Evolutionary conservation across 2,888 invertebrate genomes (phyloP).

Genomic region (Drosophila ezoana): DNA sequence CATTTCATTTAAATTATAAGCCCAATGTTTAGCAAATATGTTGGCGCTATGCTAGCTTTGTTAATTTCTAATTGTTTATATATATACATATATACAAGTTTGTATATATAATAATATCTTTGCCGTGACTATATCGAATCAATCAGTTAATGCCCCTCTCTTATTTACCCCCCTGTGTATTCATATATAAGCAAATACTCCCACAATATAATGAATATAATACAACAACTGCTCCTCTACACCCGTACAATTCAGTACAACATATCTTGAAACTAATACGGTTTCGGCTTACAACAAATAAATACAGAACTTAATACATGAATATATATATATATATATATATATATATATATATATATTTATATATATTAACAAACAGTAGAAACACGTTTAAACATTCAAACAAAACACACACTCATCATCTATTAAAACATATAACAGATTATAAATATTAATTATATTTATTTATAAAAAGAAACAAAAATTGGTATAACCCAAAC

Average conservation of each 20-base stretch:
- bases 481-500: conserved; percentile 34
- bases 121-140: conserved; percentile 51
- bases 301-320: too few relatives aligned
- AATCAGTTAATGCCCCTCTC: conserved; percentile 48
- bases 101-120: conserved; percentile 13
- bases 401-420: conserved; percentile 46
- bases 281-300: conserved; percentile 58
- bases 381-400: conserved; percentile 31
- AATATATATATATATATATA: too few relatives aligned
- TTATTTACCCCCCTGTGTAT: conserved; percentile 56
- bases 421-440: conserved; percentile 44
- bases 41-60: conserved; percentile 16
- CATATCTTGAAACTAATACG: conserved; percentile 58
- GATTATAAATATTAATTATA: conserved; percentile 28
- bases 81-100: conserved; percentile 2
- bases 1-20: conserved; percentile 5
- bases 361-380: conserved; percentile 34
- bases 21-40: not conserved
- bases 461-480: conserved; percentile 11
- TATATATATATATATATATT: too few relatives aligned
- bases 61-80: not conserved
- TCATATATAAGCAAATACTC: conserved; percentile 47
- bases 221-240: conserved; percentile 22
- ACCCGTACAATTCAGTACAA: conserved; percentile 14
- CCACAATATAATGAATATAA: conserved; percentile 10